Evolutionary conservation across 2,113 vertebrate species (phyloP), one percentile per base, ranked within the genome.

Genomic region (Rutilus rutilus): DNA sequence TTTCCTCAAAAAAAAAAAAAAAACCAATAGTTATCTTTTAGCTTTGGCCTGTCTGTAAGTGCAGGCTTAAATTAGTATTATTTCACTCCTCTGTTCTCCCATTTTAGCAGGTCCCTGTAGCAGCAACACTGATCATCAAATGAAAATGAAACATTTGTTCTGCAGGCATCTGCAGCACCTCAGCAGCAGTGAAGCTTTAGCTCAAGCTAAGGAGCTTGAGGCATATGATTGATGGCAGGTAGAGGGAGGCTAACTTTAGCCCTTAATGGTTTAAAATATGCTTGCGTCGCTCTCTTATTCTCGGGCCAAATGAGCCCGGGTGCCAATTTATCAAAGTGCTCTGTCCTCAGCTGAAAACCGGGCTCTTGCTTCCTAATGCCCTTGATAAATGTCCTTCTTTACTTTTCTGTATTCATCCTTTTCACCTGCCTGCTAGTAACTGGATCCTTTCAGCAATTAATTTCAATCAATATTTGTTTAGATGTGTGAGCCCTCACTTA

Each of bases 241-340:
- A 79, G 86, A 87, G 71, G 67, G 79, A 77, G 86, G 93, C 93
- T 94, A 95, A 93, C 92, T 94, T 94, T 94, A 94, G 93, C 92
- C 93, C 92, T 91, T 95, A 94, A 94, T 94, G 93, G 92, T 92
- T 93, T 93, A 93, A 94, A 93, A 94, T 95, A 94, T 94, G 95
- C 93, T 94, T 92, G 91, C 90, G 85, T 87, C 91, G 90, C 92
- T 92, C 92, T 93, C 92, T 92, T 42, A 69, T 91, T 83, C 91
- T 91, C 78, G 83, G 88, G 92, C 92, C 92, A 94, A 94, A 94
- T 93, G 93, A 94, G 93, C 90, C 89, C 87, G 82, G 91, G 67
- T 90, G 92, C 90, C 92, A 87, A 94, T 95, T 94, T 92, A 94
- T 95, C 94, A 94, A 91, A 91, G 87, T 91, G 90, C 78, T 90